A percentile compares a stretch with the other conserved stretches of the same genome.
These are phyloP conservation scores for Julus scandinavius DNA, from an alignment of 2,888 invertebrate species.

Conservation along the genomic window DNA sequence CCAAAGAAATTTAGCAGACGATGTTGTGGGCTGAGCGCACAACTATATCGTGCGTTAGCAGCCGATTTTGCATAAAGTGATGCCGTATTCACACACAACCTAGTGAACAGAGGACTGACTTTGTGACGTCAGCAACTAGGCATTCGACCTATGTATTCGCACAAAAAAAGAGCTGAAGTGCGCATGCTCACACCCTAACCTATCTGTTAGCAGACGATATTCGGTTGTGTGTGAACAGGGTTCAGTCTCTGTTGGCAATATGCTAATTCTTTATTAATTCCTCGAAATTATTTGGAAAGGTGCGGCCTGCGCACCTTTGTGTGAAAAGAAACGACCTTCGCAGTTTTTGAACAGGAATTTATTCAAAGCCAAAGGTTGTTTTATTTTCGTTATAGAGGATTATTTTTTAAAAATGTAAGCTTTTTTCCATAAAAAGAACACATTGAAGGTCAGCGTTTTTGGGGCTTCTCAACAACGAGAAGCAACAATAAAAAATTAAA, in stretches of 20 bases:
- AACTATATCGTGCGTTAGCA: too few relatives aligned
- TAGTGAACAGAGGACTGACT: too few relatives aligned
- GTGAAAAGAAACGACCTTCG: slow-evolving; percentile 37
- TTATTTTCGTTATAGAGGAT: slow-evolving; percentile 39
- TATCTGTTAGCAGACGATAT: too few relatives aligned
- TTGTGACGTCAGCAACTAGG: too few relatives aligned
- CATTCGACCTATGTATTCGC: too few relatives aligned
- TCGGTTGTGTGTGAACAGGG: neutral
- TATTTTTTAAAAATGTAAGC: slow-evolving; percentile 36
- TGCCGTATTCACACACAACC: too few relatives aligned
- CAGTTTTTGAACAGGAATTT: slow-evolving; percentile 27
- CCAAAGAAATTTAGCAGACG: too few relatives aligned
- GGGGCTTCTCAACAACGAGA: slow-evolving; percentile 35
- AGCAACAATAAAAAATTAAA: slow-evolving; percentile 25
- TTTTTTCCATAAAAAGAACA: neutral
- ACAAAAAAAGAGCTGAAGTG: too few relatives aligned
- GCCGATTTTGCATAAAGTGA: too few relatives aligned
- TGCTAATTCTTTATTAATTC: slow-evolving; percentile 17
- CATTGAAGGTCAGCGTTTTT: slow-evolving; percentile 37
- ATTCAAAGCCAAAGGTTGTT: slow-evolving; percentile 22
- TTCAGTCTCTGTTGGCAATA: neutral
- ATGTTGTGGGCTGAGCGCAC: too few relatives aligned
- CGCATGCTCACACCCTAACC: too few relatives aligned
- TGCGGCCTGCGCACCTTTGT: slow-evolving; percentile 41
- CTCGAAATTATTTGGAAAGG: slow-evolving; percentile 12